Conservation (phyloP, 2,888 invertebrate genomes). For the Machimus atricapillus region DNA sequence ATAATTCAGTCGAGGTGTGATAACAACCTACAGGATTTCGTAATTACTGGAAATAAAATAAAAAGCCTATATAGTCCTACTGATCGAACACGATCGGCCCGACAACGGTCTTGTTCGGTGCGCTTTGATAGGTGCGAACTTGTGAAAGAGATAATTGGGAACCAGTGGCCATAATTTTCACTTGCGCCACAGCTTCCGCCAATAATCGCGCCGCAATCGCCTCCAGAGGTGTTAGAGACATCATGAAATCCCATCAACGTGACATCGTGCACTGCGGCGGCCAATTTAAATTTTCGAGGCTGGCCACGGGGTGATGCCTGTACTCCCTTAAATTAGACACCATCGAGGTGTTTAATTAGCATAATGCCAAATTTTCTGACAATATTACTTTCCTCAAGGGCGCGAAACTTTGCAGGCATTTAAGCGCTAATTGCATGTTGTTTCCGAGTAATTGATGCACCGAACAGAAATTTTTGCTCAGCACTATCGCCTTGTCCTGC, state of each 20-base stretch:
- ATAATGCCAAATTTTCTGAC: constrained; percentile 12
- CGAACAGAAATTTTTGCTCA: background rate
- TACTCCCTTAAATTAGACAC: background rate
- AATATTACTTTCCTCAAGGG: background rate
- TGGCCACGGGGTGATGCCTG: background rate
- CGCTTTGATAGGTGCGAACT: constrained; percentile 44
- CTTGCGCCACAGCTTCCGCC: constrained; percentile 1
- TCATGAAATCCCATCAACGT: background rate
- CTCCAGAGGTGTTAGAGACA: constrained; percentile 10
- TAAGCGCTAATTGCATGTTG: background rate
- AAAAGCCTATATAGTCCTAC: constrained; percentile 1
- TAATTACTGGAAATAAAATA: constrained; percentile 45
- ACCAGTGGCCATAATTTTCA: constrained; percentile 4
- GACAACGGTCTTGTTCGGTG: constrained; percentile 10
- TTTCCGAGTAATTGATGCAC: background rate
- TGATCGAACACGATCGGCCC: constrained; percentile 13
- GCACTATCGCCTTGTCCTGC: background rate
- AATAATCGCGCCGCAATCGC: background rate
- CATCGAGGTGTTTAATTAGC: constrained; percentile 9
- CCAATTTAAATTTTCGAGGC: constrained; percentile 8
- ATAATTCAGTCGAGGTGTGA: constrained; percentile 40
- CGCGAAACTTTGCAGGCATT: background rate
- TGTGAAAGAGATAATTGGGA: constrained; percentile 44
- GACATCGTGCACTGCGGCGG: background rate
- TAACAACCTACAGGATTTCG: constrained; percentile 36